Base-by-base conservation (phyloP, 2,797 vertebrate species). In the Danio albolineatus region DNA sequence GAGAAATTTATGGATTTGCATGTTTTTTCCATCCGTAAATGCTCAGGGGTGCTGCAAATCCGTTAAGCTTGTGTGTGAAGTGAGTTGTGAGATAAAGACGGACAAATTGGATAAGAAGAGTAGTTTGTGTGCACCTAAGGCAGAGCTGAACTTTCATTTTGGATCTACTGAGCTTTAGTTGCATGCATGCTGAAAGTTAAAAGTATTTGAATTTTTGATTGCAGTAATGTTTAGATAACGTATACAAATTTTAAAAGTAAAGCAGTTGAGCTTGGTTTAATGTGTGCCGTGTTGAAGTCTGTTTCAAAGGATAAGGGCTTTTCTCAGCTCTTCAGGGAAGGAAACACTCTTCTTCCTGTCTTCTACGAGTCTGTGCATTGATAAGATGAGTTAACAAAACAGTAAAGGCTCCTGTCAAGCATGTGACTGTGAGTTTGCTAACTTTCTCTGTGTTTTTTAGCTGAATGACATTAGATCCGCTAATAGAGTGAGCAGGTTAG, bases 401-500 rank as follows among this genome's bases (percentile, higher is more conserved):
- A 62, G 36, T 60, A 38, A 62, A 57, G 6, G 19, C 14, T 53
- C 13, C 4, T 3, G 51, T 73, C 51, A 28, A 54, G 43, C 78
- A 57, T 75, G 70, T 72, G 66, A 57, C 19, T 41, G 6, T 56
- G 36, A 59, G 62, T 62, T n/a, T 79, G 64, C 43, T 39, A 82
- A 43, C 41, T 49, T 39, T 38, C 43, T 80, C 28, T 38, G 49
- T 64, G 53, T 76, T 73, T 84, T 82, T 53, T 7, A 39, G 28
- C 73, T n/a, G 69, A 85, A 53, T 6, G 74, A 76, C 9, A n/a
- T 59, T 36, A 44, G 21, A 78, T 85, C 64, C 71, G 86, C 86
- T 74, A 57, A 73, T 85, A 38, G 78, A 78, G 79, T 12, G 70
- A 84, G 77, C 93, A 92, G 88, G 93, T 92, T 82, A 38, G 76